Base-by-base conservation (phyloP, 2,888 invertebrate species). In the Sericinus montela region DNA sequence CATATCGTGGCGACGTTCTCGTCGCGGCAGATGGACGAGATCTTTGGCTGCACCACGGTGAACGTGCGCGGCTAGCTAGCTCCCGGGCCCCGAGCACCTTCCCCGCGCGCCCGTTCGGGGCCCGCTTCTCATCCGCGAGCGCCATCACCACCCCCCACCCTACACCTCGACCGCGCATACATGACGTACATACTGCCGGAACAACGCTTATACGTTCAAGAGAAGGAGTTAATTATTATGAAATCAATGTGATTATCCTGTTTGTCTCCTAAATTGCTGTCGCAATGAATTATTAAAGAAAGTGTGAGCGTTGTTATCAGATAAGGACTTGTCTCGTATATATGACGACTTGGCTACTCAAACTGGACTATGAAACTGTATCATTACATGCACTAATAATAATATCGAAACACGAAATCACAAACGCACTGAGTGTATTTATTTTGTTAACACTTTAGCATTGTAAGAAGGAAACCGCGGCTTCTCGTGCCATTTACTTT, bases 1-100 rank as follows among this genome's bases (percentile, higher is more conserved):
- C 91, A 90, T 63, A 87, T 93, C 56, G 91, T 93, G 15, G 92
- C 90, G 53, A 91, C 92, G 35, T 93, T 93, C 81, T 91, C 91
- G 46, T 93, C 92, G 29, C 87, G 91, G 48, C 91, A 93, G 76
- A 78, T 93, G 51, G 90, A 91, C 69, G 92, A 93, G 74, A 89
- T 93, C 68, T 86, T 86, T 60, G 93, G 92, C 44, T 90, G 91
- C 57, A 87, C 87, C 7, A 85, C 72, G 55, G 88, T 92, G 63
- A 82, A 75, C 48, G 90, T 90, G 72, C 84, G 86, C 58, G 89
- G 87, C 83, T 89, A 87, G 86, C 86, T 69, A 72, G 80, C 69
- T 72, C 65, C 77, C 65, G 80, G 81, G 80, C 80, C 84, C 77
- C 82, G 75, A 52, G 82, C 70, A 69, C 67, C 65, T 53, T 72